Conservation (phyloP, 2,113 vertebrate species). For the Orycteropus afer region DNA sequence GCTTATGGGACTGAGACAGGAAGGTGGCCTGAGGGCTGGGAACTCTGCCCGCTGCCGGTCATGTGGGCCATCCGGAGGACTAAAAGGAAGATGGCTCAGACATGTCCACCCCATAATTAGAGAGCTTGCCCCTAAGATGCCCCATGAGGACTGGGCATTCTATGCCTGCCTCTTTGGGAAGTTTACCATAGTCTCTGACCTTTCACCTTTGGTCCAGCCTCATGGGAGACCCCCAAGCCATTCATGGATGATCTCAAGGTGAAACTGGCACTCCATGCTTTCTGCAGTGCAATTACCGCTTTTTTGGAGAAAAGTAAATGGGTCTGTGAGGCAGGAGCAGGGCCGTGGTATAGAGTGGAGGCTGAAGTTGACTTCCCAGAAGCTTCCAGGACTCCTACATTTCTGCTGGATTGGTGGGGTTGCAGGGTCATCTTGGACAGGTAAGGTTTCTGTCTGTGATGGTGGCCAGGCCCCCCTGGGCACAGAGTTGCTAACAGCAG, state of each 20-base stretch:
- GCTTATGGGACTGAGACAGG: not conserved
- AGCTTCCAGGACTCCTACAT: not conserved
- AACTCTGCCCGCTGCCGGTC: not conserved
- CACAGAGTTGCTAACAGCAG: not conserved
- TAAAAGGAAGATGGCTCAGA: not conserved
- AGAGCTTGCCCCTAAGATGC: not conserved
- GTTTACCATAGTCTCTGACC: not conserved
- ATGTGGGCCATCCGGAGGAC: not conserved
- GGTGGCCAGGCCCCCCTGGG: no score
- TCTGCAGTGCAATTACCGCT: not conserved
- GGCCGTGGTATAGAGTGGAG: not conserved
- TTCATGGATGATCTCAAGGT: not conserved
- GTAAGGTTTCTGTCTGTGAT: not conserved
- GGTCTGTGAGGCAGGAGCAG: not conserved
- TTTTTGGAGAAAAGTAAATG: not conserved
- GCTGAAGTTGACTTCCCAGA: not conserved
- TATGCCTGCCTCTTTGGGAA: not conserved
- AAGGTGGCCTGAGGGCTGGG: not conserved
- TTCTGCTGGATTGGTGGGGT: not conserved
- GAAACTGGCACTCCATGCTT: not conserved
- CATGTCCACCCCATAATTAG: not conserved
- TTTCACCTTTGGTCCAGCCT: not conserved
- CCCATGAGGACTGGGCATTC: accelerated
- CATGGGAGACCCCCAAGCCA: not conserved
- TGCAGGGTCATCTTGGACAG: not conserved